Conservation (phyloP, 2,888 invertebrate species). For the Tethea ocularis region DNA sequence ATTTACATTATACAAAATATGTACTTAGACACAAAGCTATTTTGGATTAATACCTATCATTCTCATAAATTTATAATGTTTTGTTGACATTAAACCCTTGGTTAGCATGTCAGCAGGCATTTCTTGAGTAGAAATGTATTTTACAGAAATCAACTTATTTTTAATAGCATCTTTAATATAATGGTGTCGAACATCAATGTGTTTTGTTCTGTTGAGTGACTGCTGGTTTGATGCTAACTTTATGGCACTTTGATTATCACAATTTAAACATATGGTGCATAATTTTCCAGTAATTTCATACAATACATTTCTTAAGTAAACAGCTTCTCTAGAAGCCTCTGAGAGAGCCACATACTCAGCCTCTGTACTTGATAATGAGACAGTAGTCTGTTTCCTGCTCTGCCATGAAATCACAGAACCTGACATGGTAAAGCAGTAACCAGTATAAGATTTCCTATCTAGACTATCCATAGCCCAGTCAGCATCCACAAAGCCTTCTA, state of each 20-base stretch:
- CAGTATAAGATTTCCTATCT: constrained; percentile 12
- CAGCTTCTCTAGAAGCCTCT: background rate
- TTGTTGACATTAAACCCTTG: no score
- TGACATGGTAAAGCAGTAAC: constrained; percentile 10
- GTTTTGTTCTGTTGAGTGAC: background rate
- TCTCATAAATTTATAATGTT: no score
- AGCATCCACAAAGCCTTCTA: background rate
- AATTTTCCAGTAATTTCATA: background rate
- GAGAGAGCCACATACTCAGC: background rate
- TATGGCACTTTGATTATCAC: constrained; percentile 1
- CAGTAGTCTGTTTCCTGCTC: background rate
- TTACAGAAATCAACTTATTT: background rate
- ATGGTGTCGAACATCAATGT: no score
- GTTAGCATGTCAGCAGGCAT: background rate
- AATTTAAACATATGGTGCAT: background rate
- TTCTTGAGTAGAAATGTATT: background rate
- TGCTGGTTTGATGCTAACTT: background rate
- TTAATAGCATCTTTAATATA: background rate
- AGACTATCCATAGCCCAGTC: background rate
- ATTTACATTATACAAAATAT: no score
- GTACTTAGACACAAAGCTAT: no score
- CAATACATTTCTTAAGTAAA: background rate
- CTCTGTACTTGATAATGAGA: no score
- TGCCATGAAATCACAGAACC: background rate
- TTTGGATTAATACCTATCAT: no score